Conservation (phyloP, 2,888 invertebrate species). For the Augiades crinisus region DNA sequence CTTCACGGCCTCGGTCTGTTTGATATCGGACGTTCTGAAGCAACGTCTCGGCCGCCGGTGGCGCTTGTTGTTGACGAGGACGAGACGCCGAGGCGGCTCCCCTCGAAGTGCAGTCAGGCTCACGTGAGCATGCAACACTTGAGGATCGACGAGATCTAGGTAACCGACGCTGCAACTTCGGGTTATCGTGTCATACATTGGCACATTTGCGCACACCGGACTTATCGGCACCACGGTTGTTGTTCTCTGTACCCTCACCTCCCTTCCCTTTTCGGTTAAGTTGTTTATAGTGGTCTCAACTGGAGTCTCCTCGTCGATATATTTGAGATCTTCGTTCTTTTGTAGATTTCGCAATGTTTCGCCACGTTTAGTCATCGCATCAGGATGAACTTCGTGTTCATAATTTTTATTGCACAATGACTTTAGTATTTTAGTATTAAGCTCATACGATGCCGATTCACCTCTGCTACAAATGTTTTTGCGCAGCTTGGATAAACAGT, state of each 20-base stretch:
- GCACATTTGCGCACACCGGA: constrained; percentile 72
- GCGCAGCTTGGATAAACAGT: constrained; percentile 67
- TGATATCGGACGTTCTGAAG: constrained; percentile 53
- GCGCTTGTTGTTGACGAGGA: constrained; percentile 86
- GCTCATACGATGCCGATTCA: constrained; percentile 60
- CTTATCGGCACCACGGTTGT: constrained; percentile 86
- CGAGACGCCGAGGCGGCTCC: constrained; percentile 88
- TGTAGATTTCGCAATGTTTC: constrained; percentile 56
- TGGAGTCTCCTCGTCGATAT: constrained; percentile 86
- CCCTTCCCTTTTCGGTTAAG: constrained; percentile 47
- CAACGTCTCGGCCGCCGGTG: constrained; percentile 67
- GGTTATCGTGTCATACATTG: constrained; percentile 85
- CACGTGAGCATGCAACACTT: constrained; percentile 87
- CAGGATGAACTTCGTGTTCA: constrained; percentile 66
- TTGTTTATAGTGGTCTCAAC: constrained; percentile 50
- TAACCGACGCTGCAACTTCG: constrained; percentile 95
- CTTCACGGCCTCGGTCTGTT: constrained; percentile 45
- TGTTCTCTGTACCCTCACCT: constrained; percentile 62
- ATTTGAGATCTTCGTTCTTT: constrained; percentile 83
- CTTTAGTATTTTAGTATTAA: constrained; percentile 69
- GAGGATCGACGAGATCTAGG: constrained; percentile 90
- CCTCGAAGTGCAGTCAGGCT: constrained; percentile 86
- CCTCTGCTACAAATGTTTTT: constrained; percentile 73
- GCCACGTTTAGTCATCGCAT: constrained; percentile 51
- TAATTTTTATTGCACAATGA: constrained; percentile 66